A percentile compares a stretch with the other conserved stretches of the same genome.
phyloP scores from a whole-genome alignment of 2,888 invertebrate genomes.

The Troides oblongomaculatus region DNA sequence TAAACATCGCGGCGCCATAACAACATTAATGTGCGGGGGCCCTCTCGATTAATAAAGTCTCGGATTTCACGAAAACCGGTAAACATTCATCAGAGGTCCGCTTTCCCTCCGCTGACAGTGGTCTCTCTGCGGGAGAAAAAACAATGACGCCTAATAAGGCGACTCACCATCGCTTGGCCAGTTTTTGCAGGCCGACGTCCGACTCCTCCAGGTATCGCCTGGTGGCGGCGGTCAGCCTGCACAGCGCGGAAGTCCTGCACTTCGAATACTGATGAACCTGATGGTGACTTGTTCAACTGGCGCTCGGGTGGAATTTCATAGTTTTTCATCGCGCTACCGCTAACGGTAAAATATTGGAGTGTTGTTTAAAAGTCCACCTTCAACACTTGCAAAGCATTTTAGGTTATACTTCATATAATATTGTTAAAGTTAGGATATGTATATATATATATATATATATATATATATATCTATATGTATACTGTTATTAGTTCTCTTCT shows the following conservation, averaged over 20 bases:
- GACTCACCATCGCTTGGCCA: constrained; percentile 38
- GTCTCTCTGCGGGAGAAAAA: constrained; percentile 45
- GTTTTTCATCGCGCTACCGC: too few species aligned
- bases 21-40: constrained; percentile 24
- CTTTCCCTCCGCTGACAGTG: constrained; percentile 33
- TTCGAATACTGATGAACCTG: constrained; percentile 13
- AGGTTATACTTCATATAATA: too few species aligned
- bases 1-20: constrained; percentile 15
- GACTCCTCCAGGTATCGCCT: constrained; percentile 17
- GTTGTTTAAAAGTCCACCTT: too few species aligned
- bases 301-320: too few species aligned
- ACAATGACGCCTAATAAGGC: constrained; percentile 66
- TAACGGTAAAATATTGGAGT: too few species aligned
- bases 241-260: constrained; percentile 13
- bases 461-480: too few species aligned
- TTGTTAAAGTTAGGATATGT: too few species aligned
- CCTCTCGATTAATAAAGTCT: constrained; percentile 31
- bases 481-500: too few species aligned
- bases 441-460: too few species aligned
- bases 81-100: constrained; percentile 38
- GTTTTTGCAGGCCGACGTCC: constrained; percentile 27
- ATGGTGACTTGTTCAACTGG: too few species aligned
- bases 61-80: constrained; percentile 41
- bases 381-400: too few species aligned
- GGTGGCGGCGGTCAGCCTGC: constrained; percentile 9